Evolutionary conservation across 2,113 vertebrate species (phyloP).

Genomic region (Rhodinocichla rosea): DNA sequence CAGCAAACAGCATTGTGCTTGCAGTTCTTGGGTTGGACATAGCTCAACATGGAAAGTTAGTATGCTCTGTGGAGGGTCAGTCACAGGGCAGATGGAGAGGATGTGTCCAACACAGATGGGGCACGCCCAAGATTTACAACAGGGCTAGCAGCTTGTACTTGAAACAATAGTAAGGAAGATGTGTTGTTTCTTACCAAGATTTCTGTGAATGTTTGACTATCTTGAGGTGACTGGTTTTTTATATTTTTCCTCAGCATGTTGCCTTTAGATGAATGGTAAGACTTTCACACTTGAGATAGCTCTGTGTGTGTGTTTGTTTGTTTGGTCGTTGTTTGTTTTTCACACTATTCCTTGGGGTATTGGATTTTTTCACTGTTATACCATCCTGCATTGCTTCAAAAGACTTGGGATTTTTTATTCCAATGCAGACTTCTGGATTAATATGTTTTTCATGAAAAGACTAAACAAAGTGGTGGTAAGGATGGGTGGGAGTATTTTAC

Average conservation of each 20-base stretch:
- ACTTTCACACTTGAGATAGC: background rate
- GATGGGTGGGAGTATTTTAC: background rate
- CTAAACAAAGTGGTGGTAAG: background rate
- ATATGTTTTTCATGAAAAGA: background rate
- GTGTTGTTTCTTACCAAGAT: background rate
- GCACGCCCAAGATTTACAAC: background rate
- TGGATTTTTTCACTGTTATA: background rate
- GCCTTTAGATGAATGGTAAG: background rate
- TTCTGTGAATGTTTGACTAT: background rate
- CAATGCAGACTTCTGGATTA: background rate
- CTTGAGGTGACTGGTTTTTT: background rate
- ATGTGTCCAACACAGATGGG: rapidly evolving
- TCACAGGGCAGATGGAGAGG: background rate
- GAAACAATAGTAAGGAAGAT: background rate
- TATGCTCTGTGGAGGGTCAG: background rate
- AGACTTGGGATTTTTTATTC: background rate
- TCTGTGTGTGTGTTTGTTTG: background rate
- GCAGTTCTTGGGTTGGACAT: background rate
- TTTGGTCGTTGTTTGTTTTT: background rate
- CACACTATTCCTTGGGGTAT: background rate
- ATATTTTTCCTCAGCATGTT: background rate
- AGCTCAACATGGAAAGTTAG: background rate
- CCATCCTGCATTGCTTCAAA: background rate
- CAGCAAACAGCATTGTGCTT: background rate
- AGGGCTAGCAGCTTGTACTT: background rate